Evolutionary conservation across 2,888 invertebrate species (phyloP).

Genomic region (Miltochrista miniata): DNA sequence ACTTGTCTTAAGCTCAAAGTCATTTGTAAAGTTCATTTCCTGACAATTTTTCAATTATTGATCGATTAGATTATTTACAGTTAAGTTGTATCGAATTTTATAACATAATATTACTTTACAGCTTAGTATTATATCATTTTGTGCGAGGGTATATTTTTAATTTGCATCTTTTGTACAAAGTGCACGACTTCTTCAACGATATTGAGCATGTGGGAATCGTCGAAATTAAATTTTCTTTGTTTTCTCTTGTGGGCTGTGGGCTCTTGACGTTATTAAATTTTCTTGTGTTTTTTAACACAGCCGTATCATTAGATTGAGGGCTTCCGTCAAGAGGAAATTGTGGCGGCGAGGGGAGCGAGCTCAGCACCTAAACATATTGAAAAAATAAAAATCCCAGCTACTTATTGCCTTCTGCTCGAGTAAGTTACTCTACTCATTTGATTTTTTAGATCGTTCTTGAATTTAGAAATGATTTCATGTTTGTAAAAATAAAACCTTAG

Average conservation of each 20-base stretch:
- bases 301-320: conserved; percentile 84
- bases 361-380: conserved; percentile 82
- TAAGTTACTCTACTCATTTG: conserved; percentile 55
- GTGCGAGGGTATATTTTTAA: conserved; percentile 46
- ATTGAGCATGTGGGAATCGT: conserved; percentile 83
- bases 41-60: neutral
- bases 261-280: conserved; percentile 82
- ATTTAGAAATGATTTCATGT: no score
- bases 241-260: conserved; percentile 68
- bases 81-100: no score
- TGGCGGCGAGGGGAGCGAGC: conserved; percentile 76
- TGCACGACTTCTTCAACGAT: conserved; percentile 70
- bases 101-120: no score
- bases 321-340: conserved; percentile 84
- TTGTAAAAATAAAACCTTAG: no score
- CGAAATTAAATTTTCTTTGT: conserved; percentile 83
- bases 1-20: no score
- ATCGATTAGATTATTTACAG: no score
- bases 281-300: conserved; percentile 84
- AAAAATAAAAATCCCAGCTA: conserved; percentile 82
- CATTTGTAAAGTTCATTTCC: no score
- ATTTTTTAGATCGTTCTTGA: neutral
- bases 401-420: conserved; percentile 54
- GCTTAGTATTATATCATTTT: conserved; percentile 3
- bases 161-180: conserved; percentile 57